A percentile compares a stretch with the other conserved stretches of the same genome.
phyloP scores from a whole-genome alignment of 2,797 vertebrate species.

The Gymnothorax reevesii region DNA sequence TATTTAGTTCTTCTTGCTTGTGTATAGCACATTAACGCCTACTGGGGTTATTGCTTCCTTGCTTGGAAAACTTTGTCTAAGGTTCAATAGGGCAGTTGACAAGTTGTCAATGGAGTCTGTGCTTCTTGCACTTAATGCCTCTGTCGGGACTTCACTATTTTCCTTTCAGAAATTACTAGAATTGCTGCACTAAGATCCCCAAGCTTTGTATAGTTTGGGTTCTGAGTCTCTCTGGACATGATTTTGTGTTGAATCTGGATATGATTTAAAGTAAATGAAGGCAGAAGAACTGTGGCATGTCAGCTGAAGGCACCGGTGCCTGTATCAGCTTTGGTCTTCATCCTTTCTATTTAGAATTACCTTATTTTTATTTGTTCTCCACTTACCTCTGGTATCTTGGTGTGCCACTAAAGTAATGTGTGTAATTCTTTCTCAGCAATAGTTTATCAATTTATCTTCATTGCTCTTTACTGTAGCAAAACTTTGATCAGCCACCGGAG shows the following conservation, averaged over 20 bases:
- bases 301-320: no score
- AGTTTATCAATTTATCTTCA: background rate
- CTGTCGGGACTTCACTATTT: no score
- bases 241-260: background rate
- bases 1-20: background rate
- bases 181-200: background rate
- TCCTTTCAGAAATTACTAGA: no score
- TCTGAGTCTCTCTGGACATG: background rate
- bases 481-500: background rate
- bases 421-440: background rate
- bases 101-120: background rate
- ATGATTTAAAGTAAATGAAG: background rate
- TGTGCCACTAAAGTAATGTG: background rate
- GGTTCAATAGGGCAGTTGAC: background rate
- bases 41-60: background rate
- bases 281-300: background rate
- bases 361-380: background rate
- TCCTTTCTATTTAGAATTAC: background rate
- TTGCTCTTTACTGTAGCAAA: background rate
- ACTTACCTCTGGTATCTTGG: background rate
- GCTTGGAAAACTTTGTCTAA: background rate
- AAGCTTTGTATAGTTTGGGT: background rate
- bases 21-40: background rate
- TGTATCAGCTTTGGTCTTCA: no score
- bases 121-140: background rate